These are phyloP conservation scores for Drosophila tripunctata DNA, from an alignment of 2,888 invertebrate genomes.

Conservation along the genomic window DNA sequence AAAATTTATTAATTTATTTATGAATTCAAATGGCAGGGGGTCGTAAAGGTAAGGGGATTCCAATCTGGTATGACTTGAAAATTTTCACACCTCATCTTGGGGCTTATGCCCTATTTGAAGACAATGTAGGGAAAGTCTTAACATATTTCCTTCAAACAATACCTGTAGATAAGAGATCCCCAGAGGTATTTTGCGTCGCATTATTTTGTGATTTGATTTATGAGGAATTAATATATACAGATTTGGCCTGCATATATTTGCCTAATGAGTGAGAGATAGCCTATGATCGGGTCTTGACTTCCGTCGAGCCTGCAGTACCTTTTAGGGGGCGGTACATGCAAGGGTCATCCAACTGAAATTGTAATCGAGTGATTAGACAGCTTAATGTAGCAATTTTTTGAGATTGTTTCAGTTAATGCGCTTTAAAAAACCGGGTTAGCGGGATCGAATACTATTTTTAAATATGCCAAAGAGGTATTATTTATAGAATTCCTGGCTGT, in stretches of 20 bases:
- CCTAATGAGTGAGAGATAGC: constrained; percentile 44
- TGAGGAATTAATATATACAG: constrained; percentile 31
- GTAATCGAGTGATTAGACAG: constrained; percentile 23
- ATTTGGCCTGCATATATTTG: constrained; percentile 33
- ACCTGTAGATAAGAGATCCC: constrained; percentile 30
- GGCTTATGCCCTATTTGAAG: neutral
- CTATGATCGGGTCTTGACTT: constrained; percentile 6
- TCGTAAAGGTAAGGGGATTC: neutral
- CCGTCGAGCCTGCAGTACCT: neutral
- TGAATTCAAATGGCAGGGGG: constrained; percentile 5
- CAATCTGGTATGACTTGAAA: neutral
- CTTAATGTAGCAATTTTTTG: constrained; percentile 51
- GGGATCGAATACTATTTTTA: constrained; percentile 40
- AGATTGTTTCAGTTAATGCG: constrained; percentile 25
- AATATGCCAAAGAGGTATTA: constrained; percentile 38
- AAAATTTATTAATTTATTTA: constrained; percentile 35
- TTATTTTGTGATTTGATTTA: constrained; percentile 31
- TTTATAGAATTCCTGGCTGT: constrained; percentile 50
- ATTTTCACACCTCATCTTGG: neutral
- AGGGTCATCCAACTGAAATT: constrained; percentile 15
- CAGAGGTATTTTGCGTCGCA: neutral
- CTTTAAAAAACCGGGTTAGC: constrained; percentile 11
- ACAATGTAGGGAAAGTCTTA: neutral
- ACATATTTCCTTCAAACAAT: constrained; percentile 1
- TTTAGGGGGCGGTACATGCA: neutral